Base-by-base conservation (phyloP, 1,140 invertebrate species). In the Drosophila ananassae region DNA sequence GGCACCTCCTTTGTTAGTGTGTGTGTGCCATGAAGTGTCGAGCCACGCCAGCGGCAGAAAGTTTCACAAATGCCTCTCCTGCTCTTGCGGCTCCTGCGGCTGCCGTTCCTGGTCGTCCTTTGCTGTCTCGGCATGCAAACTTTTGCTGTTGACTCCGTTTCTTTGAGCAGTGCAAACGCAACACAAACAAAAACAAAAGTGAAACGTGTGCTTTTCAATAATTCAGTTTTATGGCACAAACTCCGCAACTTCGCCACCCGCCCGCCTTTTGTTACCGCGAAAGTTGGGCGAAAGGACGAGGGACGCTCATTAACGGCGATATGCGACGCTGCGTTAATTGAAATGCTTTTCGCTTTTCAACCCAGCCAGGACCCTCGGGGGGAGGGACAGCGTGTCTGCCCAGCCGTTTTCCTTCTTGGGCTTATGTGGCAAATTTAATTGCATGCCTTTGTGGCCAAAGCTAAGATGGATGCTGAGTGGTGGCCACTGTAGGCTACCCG, bases 61-160 rank as follows among this genome's bases (percentile, higher is more conserved):
- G 83, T 85, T 87, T 77, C 55, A 80, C 64, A 79, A 84, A 80
- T 85, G 61, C 58, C 48, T 47, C 78, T 58, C 39, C 52, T 48
- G 51, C 24, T 68, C 68, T 41, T 37, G 56, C 28, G 34, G 25
- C 24, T 46, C 22, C 39, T 51, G 59, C 22, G 53, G 50, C 58
- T 54, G 37, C 48, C 37, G 54, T 25, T 73, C 34, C 34, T 37
- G 54, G 21, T 73, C 50, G 64, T 67, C 64, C 63, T 63, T 25
- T 56, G 67, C 46, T 69, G 63, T 69, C 67, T 55, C 9, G 52
- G 44, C 67, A 57, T 50, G 67, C 52, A 57, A 71, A 71, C 41
- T 71, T 79, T 51, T 68, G 79, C 67, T 87, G 82, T 79, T 82
- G 82, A 89, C 82, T 87, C 74, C 62, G 60, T 89, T 87, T 89